Conservation (phyloP, 1,140 invertebrate species). For the Eurosta solidaginis region DNA sequence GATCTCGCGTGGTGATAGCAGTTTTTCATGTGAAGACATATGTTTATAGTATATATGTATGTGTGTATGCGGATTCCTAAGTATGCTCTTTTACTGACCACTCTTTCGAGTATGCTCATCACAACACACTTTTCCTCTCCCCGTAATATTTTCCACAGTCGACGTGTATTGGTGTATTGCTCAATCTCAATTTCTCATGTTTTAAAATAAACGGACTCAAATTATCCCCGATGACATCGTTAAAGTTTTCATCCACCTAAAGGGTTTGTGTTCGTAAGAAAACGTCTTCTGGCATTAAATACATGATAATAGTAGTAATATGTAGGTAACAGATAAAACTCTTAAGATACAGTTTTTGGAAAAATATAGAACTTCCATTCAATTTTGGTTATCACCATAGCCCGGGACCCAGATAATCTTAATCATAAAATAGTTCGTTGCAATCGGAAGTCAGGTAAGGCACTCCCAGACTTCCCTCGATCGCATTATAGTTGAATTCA, state of each 20-base stretch:
- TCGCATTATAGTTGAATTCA: too few relatives aligned
- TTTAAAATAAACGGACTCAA: slow-evolving; percentile 43
- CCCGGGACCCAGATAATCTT: too few relatives aligned
- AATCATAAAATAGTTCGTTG: too few relatives aligned
- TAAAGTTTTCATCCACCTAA: slow-evolving; percentile 47
- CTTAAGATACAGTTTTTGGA: too few relatives aligned
- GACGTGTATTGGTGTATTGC: slow-evolving; percentile 19
- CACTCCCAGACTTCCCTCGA: too few relatives aligned
- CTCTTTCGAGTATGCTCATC: slow-evolving; percentile 39
- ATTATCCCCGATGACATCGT: slow-evolving; percentile 40
- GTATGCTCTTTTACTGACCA: slow-evolving; percentile 27
- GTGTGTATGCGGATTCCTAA: background rate
- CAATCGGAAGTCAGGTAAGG: too few relatives aligned
- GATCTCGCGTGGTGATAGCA: slow-evolving; percentile 45
- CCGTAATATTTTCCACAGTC: slow-evolving; percentile 42
- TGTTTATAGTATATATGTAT: background rate
- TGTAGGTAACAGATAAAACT: too few relatives aligned
- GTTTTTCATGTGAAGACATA: slow-evolving; percentile 20
- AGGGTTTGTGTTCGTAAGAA: too few relatives aligned
- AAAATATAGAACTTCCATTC: too few relatives aligned
- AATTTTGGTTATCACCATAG: too few relatives aligned
- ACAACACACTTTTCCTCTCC: slow-evolving; percentile 46
- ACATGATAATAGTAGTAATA: too few relatives aligned
- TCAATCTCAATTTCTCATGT: slow-evolving; percentile 35
- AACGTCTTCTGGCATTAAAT: too few relatives aligned